These are phyloP conservation scores for Drosophila nasuta DNA, from an alignment of 1,140 invertebrate species.

Conservation along the genomic window DNA sequence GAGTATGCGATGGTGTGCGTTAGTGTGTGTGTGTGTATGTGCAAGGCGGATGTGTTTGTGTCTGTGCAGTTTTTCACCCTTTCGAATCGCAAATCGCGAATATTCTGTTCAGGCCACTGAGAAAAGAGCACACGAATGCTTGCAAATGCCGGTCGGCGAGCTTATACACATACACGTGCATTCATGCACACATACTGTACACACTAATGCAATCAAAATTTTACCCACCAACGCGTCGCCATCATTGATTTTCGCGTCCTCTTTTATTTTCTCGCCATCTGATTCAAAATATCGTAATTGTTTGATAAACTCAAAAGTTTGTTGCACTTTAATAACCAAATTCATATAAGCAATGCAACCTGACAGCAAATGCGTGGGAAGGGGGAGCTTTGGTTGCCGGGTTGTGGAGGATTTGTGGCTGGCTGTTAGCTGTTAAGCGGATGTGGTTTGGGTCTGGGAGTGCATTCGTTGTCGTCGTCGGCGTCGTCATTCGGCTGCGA, in stretches of 20 bases:
- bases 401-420: constrained; percentile 6
- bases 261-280: not conserved
- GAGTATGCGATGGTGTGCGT: constrained; percentile 28
- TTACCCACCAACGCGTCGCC: constrained; percentile 17
- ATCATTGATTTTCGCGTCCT: constrained; percentile 47
- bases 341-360: constrained; percentile 8
- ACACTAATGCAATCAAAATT: constrained; percentile 26
- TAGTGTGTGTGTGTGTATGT: constrained; percentile 18
- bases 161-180: not conserved
- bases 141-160: constrained; percentile 63
- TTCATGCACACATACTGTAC: not conserved
- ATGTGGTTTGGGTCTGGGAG: constrained; percentile 23
- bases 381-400: not conserved
- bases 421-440: not conserved
- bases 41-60: constrained; percentile 10
- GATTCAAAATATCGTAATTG: constrained; percentile 30
- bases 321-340: constrained; percentile 14
- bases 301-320: constrained; percentile 16
- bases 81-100: constrained; percentile 50
- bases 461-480: constrained; percentile 30
- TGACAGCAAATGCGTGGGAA: not conserved
- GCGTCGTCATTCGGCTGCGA: constrained; percentile 41
- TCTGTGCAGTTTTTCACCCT: constrained; percentile 73
- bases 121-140: constrained; percentile 55
- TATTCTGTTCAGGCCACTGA: constrained; percentile 48